Percentiles rank a stretch among this genome's conserved stretches.
phyloP scores from a whole-genome alignment of 2,113 vertebrate species.

The Telmatochromis brachygnathus region DNA sequence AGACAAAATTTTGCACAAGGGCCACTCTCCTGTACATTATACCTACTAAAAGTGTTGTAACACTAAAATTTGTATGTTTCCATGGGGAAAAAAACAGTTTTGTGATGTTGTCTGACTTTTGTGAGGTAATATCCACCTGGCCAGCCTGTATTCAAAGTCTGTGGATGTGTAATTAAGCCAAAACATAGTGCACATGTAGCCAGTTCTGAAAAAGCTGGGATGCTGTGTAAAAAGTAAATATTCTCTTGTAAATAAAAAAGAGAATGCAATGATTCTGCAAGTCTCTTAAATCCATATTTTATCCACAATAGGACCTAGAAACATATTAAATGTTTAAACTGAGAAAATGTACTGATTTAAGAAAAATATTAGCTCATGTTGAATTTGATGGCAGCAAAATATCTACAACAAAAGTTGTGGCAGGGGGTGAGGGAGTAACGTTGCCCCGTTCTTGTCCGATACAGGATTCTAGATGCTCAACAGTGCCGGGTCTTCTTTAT shows the following conservation, averaged over 20 bases:
- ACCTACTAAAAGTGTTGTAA: background rate
- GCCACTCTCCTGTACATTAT: background rate
- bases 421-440: background rate
- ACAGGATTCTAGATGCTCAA: background rate
- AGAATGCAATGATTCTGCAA: background rate
- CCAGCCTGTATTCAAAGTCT: background rate
- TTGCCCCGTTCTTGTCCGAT: background rate
- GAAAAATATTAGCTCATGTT: background rate
- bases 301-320: background rate
- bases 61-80: background rate
- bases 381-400: background rate
- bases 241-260: background rate
- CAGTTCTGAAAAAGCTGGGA: background rate
- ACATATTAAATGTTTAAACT: background rate
- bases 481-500: background rate
- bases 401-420: background rate
- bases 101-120: background rate
- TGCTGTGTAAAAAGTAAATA: background rate
- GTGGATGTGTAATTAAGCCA: background rate
- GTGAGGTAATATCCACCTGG: background rate
- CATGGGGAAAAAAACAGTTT: background rate
- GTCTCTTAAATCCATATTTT: background rate
- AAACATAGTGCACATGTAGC: background rate
- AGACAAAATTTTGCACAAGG: background rate
- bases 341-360: background rate